Percentiles rank a stretch among this genome's conserved stretches.
Conservation (phyloP, 2,888 invertebrate genomes). For the Lasioglossum pauxillum region DNA sequence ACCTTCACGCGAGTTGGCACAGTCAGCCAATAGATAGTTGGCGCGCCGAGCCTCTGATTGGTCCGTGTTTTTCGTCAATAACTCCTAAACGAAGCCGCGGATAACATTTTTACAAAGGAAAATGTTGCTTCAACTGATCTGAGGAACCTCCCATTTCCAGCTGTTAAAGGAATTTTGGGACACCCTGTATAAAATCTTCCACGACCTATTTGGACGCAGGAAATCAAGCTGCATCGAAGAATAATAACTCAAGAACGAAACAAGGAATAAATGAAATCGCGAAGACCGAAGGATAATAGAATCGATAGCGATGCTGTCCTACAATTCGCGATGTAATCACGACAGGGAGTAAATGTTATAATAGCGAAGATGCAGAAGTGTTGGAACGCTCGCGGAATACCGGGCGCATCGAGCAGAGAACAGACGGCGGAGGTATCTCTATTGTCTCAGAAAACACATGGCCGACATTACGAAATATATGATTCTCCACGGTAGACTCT, state of each 20-base stretch:
- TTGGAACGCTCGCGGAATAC: background rate
- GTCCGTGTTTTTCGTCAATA: too few species aligned
- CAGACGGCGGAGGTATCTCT: background rate
- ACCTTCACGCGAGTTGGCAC: too few species aligned
- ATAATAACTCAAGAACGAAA: background rate
- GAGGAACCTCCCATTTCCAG: too few species aligned
- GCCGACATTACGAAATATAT: conserved; percentile 43
- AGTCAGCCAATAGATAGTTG: too few species aligned
- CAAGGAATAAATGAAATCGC: background rate
- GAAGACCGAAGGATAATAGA: background rate
- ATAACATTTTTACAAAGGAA: too few species aligned
- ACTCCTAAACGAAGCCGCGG: too few species aligned
- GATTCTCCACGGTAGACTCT: conserved; percentile 20
- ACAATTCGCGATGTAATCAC: background rate
- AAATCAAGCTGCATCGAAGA: background rate
- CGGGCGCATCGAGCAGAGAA: background rate
- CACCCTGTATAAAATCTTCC: too few species aligned
- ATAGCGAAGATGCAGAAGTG: background rate
- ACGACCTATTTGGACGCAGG: background rate
- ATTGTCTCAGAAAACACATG: conserved; percentile 5
- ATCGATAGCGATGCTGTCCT: background rate
- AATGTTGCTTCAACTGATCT: too few species aligned
- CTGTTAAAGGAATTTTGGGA: too few species aligned
- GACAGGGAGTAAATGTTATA: background rate
- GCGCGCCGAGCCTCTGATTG: too few species aligned